These are phyloP conservation scores for Halictus ligatus DNA, from an alignment of 2,888 invertebrate genomes.

Conservation along the genomic window DNA sequence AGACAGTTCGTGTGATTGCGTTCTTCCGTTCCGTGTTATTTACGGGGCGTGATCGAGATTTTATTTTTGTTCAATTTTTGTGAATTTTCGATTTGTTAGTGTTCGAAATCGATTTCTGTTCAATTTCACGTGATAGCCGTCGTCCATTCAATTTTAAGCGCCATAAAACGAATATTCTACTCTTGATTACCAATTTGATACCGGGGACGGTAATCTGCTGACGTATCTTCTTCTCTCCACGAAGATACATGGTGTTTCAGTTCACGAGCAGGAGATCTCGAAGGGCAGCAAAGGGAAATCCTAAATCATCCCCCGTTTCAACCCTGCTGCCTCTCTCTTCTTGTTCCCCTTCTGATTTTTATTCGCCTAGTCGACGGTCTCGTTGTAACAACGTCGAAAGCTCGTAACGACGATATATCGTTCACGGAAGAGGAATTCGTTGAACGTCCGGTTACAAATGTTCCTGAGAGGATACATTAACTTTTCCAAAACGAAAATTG, in stretches of 20 bases:
- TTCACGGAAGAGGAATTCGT: constrained; percentile 17
- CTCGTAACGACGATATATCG: constrained; percentile 36
- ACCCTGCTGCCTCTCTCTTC: background rate
- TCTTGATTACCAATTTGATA: constrained; percentile 7
- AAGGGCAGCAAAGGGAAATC: constrained; percentile 58
- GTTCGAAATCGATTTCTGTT: no score
- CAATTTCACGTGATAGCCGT: background rate
- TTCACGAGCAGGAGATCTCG: constrained; percentile 18
- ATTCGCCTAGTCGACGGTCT: constrained; percentile 41
- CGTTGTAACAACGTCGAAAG: constrained; percentile 10
- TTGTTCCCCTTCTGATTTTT: constrained; percentile 43
- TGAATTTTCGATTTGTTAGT: no score
- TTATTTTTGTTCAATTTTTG: background rate
- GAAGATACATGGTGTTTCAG: constrained; percentile 19
- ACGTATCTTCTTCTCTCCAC: background rate
- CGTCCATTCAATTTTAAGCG: background rate
- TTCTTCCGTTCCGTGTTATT: background rate
- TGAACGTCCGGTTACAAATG: constrained; percentile 1
- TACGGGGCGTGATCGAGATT: background rate
- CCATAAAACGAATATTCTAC: background rate
- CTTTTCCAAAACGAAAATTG: no score
- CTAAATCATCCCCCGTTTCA: constrained; percentile 68
- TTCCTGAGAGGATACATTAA: background rate
- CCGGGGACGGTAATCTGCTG: constrained; percentile 10
- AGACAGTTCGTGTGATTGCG: background rate